Evolutionary conservation across 2,113 vertebrate species (phyloP), one percentile per base, ranked within the genome.

Genomic region (Ranitomeya imitator): DNA sequence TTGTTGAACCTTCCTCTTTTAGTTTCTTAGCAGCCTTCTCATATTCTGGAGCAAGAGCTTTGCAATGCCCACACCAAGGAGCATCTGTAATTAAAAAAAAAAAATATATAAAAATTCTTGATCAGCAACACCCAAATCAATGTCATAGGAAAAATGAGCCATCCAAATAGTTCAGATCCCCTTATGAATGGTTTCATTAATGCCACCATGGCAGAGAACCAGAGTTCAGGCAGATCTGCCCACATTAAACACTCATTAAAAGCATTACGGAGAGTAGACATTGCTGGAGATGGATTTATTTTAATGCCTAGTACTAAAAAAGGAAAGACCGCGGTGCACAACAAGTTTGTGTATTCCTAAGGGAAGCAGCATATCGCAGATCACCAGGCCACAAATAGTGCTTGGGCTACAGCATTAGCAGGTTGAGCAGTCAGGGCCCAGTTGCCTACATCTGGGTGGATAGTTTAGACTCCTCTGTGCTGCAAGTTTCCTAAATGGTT

Each of bases 21-120:
- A 99, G 94, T 51, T 94, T 94, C 3, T 95, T 96, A 0, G 98
- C 98, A 0, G 98, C 98, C 92, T 98, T 99, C 77, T 94, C 97
- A 0, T 96, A 99, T 91, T 99, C 98, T 0, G 98, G 98, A 0
- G 94, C 98, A 92, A 99, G 94, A 0, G 98, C 98, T 73, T 99
- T 99, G 95, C 98, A 99, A 92, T 99, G 98, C 5, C 98, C 98
- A 15, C 98, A 99, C 98, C 98, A 99, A 1, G 98, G 98, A 8
- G 98, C 98, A 79, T 99, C 98, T 99, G 92, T 7, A 88, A 77
- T 78, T 9, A 9, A 14, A 83, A 3, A 1, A 26, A 83, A 13
- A 31, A 23, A 79, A 52, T 23, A 21, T 4, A 11, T 61, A 2
- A 19, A 61, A 0, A n/a, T 31, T 8, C 18, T 37, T 4, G 52